phyloP scores from a whole-genome alignment of 2,797 vertebrate genomes.

The Pangasius larnaudii region DNA sequence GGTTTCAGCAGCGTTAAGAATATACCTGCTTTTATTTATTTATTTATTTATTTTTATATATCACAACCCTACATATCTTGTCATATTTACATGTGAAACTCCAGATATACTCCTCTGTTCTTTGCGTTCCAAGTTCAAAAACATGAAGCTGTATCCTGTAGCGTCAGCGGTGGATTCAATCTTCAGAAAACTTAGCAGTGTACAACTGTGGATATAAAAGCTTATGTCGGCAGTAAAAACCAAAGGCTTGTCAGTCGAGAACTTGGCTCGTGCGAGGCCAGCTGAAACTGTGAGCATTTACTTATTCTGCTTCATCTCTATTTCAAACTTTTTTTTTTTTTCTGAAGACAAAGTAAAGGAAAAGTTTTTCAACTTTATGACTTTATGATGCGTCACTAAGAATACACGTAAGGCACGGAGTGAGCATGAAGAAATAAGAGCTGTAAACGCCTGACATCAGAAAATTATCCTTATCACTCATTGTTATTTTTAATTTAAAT shows the following conservation, averaged over 20 bases:
- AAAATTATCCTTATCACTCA: neutral
- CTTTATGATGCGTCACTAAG: neutral
- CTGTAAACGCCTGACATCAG: neutral
- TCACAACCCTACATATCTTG: conserved; percentile 39
- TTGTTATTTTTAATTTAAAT: neutral
- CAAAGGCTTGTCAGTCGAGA: conserved; percentile 1
- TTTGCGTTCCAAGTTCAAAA: neutral
- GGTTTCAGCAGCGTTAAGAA: conserved; percentile 47
- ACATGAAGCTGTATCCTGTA: neutral
- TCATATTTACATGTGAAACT: conserved; percentile 27
- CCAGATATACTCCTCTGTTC: conserved; percentile 20
- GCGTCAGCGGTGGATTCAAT: neutral
- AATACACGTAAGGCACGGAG: neutral
- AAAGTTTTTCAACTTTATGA: neutral
- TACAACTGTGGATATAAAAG: neutral
- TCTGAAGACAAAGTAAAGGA: neutral
- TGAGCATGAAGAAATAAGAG: neutral
- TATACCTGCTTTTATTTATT: conserved; percentile 39
- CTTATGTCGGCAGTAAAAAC: neutral
- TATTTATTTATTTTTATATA: conserved; percentile 37
- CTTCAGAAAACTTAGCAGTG: neutral
- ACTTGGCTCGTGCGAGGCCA: neutral
- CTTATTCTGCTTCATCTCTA: neutral
- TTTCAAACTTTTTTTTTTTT: neutral
- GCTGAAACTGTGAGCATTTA: neutral